phyloP scores from a whole-genome alignment of 2,888 invertebrate species.

The Diogma glabrata region DNA sequence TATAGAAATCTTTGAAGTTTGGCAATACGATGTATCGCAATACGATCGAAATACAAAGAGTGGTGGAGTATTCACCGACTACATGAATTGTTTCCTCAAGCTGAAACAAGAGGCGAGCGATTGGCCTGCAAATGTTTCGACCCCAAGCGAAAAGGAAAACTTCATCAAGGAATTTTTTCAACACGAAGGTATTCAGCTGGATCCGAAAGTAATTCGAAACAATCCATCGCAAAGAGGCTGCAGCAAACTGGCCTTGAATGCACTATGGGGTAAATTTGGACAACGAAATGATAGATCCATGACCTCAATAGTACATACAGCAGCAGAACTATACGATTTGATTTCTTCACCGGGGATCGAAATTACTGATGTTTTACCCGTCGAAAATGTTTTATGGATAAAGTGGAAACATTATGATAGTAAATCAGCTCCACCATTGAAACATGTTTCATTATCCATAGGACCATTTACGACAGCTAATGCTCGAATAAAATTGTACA shows the following conservation, averaged over 20 bases:
- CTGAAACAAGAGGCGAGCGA: not conserved
- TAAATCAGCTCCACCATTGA: not conserved
- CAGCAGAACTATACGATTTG: not conserved
- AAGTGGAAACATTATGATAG: not conserved
- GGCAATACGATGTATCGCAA: constrained; percentile 23
- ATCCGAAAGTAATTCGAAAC: not conserved
- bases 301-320: not conserved
- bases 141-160: not conserved
- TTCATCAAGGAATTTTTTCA: not conserved
- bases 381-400: not conserved
- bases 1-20: constrained; percentile 22
- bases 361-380: not conserved
- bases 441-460: not conserved
- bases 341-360: not conserved
- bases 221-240: not conserved
- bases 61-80: not conserved
- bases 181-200: not conserved
- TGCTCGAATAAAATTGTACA: not conserved
- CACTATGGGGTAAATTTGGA: not conserved
- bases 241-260: not conserved
- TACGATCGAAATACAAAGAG: constrained; percentile 13
- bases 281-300: not conserved
- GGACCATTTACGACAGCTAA: not conserved
- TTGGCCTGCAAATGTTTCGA: not conserved
- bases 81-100: not conserved